Conservation (phyloP, 2,888 invertebrate genomes). For the Netelia virgata region DNA sequence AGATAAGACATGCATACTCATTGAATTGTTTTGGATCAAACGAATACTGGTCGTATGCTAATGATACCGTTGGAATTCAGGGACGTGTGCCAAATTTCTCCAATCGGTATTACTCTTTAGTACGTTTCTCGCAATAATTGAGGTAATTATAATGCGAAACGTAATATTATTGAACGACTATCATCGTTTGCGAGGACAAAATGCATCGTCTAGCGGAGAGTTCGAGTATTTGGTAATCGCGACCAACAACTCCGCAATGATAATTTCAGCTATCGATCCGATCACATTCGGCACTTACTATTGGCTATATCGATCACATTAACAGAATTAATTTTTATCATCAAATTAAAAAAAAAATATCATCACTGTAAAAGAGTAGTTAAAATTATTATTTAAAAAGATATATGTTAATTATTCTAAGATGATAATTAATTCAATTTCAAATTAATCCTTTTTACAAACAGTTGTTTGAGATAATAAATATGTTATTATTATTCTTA, state of each 20-base stretch:
- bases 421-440: neutral
- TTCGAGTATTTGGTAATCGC: slow-evolving; percentile 31
- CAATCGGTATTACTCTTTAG: slow-evolving; percentile 16
- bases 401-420: neutral
- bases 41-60: too few relatives aligned
- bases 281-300: slow-evolving; percentile 35
- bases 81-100: neutral
- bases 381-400: neutral
- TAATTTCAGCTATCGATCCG: slow-evolving; percentile 27
- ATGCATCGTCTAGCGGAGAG: slow-evolving; percentile 14
- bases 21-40: too few relatives aligned
- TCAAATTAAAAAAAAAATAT: neutral
- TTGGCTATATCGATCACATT: too few relatives aligned
- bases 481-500: too few relatives aligned
- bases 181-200: slow-evolving; percentile 23
- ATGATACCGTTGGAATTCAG: neutral
- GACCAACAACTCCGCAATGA: neutral
- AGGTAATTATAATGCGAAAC: slow-evolving; percentile 55
- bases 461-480: too few relatives aligned
- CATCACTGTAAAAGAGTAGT: neutral
- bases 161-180: slow-evolving; percentile 28
- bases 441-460: too few relatives aligned
- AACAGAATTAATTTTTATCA: too few relatives aligned
- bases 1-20: too few relatives aligned
- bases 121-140: slow-evolving; percentile 49